phyloP scores from a whole-genome alignment of 2,888 invertebrate species.

The Zygaena filipendulae region DNA sequence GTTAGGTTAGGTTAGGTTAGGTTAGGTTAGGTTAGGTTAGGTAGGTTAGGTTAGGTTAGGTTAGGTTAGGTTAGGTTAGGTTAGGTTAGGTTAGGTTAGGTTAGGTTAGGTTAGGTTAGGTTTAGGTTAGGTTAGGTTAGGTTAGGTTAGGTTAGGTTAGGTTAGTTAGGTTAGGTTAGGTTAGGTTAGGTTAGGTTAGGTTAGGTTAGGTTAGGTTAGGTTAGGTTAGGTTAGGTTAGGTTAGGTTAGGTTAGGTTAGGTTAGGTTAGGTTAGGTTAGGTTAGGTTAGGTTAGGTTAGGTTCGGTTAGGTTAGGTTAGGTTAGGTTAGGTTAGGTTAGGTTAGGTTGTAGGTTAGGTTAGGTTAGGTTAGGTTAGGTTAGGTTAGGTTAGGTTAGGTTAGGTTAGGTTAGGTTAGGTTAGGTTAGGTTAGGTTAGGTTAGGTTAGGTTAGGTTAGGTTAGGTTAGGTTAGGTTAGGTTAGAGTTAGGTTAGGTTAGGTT shows the following conservation, averaged over 20 bases:
- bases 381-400: slow-evolving; percentile 16
- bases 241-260: slow-evolving; percentile 15
- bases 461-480: slow-evolving; percentile 14
- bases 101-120: slow-evolving; percentile 15
- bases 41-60: too few species aligned
- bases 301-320: too few species aligned
- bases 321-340: slow-evolving; percentile 7
- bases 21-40: slow-evolving; percentile 17
- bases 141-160: slow-evolving; percentile 15
- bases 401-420: slow-evolving; percentile 16
- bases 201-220: slow-evolving; percentile 15
- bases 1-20: slow-evolving; percentile 16
- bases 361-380: slow-evolving; percentile 16
- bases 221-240: slow-evolving; percentile 17
- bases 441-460: slow-evolving; percentile 11
- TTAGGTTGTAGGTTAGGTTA: slow-evolving; percentile 15
- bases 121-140: too few species aligned
- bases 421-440: slow-evolving; percentile 18
- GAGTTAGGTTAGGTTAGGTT: too few species aligned
- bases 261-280: slow-evolving; percentile 15
- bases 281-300: too few species aligned
- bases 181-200: neutral
- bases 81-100: slow-evolving; percentile 16
- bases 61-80: slow-evolving; percentile 17
- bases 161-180: slow-evolving; percentile 10